phyloP scores from a whole-genome alignment of 1,140 invertebrate species.

The Drosophila saltans region DNA sequence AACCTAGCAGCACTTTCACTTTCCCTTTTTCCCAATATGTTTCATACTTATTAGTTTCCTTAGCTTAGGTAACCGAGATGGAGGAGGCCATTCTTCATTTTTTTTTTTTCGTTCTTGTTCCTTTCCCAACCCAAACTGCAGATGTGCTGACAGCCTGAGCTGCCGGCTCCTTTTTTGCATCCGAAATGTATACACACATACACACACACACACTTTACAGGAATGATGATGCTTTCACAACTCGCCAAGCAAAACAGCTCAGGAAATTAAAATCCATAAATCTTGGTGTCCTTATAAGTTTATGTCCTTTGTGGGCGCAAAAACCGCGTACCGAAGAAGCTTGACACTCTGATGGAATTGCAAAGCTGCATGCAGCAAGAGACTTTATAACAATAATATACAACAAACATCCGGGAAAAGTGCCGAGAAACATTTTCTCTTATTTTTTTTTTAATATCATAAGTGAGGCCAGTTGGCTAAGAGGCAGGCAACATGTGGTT shows the following conservation, averaged over 20 bases:
- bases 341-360: slow-evolving; percentile 43
- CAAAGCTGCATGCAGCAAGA: slow-evolving; percentile 1
- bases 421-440: not conserved
- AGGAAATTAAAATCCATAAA: slow-evolving; percentile 80
- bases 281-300: slow-evolving; percentile 59
- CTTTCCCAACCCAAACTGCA: slow-evolving; percentile 49
- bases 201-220: slow-evolving; percentile 17
- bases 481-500: slow-evolving; percentile 61
- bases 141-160: slow-evolving; percentile 69
- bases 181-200: slow-evolving; percentile 11
- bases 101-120: slow-evolving; percentile 31
- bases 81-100: slow-evolving; percentile 63
- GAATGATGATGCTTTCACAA: slow-evolving; percentile 33
- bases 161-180: slow-evolving; percentile 29
- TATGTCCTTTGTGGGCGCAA: slow-evolving; percentile 32
- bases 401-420: slow-evolving; percentile 1
- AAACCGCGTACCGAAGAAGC: slow-evolving; percentile 28
- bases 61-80: slow-evolving; percentile 42
- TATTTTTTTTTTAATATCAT: slow-evolving; percentile 64
- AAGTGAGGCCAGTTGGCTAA: slow-evolving; percentile 46
- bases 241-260: slow-evolving; percentile 58
- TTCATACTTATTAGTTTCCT: slow-evolving; percentile 11
- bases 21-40: slow-evolving; percentile 45
- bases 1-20: slow-evolving; percentile 70
- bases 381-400: not conserved